Evolutionary conservation across 2,797 vertebrate genomes (phyloP), one percentile per base, ranked within the genome.

Genomic region (Coregonus sp.): DNA sequence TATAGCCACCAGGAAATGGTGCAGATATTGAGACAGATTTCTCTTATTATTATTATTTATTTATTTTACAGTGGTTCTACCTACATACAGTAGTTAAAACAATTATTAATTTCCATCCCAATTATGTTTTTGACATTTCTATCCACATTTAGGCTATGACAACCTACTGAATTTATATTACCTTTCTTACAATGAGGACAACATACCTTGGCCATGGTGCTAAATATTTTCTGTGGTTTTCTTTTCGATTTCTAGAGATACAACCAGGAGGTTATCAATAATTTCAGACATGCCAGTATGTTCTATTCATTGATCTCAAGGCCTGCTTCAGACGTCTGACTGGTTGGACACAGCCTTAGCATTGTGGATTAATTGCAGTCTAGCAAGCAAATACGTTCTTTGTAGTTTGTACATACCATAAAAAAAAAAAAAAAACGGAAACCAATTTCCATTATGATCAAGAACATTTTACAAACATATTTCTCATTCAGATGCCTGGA

Each of bases 71-170:
- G 9, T 47, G 9, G 40, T 1, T 1, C 40, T 9, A 47, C 40
- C 40, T 47, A 47, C 40, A 25, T 80, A 84, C 20, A 78, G 85
- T 33, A 86, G 87, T 83, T 89, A 86, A 88, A 88, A 78, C 82
- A 81, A 83, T 84, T 47, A 47, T 47, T 82, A 82, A 81, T 92
- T 91, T 87, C 87, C 84, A 83, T 90, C 86, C 84, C 12, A 78
- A 88, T 86, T 89, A 85, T 80, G 84, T 90, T 87, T 74, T 51
- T 81, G 70, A 77, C 75, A 79, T 76, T 81, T 25, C 61, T 66
- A 5, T 85, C 78, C 74, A 83, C 82, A 81, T 75, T 90, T 91
- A 79, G 90, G 86, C 86, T 85, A 86, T 84, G 31, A 15, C 25
- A 68, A 1, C 69, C 84, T 68, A 81, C 87, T 84, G 84, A 73